phyloP scores from a whole-genome alignment of 1,140 invertebrate species.

The Teleogryllus occipitalis region DNA sequence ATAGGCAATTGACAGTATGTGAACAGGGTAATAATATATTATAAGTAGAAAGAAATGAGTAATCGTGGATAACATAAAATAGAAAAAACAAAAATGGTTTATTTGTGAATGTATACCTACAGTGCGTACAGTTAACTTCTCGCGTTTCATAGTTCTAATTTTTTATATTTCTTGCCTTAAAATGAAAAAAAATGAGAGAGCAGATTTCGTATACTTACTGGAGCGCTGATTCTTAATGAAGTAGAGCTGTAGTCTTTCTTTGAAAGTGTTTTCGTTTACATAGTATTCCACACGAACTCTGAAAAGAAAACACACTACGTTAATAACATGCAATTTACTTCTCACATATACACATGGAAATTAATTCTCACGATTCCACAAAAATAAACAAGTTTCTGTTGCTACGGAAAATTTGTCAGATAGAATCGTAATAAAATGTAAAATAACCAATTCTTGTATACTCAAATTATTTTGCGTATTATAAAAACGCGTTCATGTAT shows the following conservation, averaged over 20 bases:
- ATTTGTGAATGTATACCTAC: too few species aligned
- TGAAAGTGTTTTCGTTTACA: constrained; percentile 97
- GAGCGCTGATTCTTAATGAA: constrained; percentile 99
- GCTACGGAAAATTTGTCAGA: background rate
- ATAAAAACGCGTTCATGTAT: background rate
- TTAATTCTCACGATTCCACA: background rate
- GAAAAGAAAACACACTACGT: constrained; percentile 37
- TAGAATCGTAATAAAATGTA: background rate
- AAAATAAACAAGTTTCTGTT: background rate
- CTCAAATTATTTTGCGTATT: background rate
- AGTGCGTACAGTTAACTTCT: too few species aligned
- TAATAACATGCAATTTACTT: too few species aligned
- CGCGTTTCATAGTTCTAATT: too few species aligned
- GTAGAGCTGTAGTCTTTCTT: constrained; percentile 94
- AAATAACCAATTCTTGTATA: background rate
- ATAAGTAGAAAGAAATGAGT: too few species aligned
- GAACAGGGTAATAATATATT: too few species aligned
- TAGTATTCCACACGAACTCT: constrained; percentile 98
- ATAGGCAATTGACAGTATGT: too few species aligned
- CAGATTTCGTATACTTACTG: constrained; percentile 64
- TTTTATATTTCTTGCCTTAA: too few species aligned
- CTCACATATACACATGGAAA: background rate
- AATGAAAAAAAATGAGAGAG: too few species aligned
- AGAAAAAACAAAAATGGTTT: too few species aligned
- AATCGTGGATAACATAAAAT: too few species aligned